A percentile compares a stretch with the other conserved stretches of the same genome.
phyloP scores from a whole-genome alignment of 2,888 invertebrate genomes.

The Brachypalpus laphriformis region DNA sequence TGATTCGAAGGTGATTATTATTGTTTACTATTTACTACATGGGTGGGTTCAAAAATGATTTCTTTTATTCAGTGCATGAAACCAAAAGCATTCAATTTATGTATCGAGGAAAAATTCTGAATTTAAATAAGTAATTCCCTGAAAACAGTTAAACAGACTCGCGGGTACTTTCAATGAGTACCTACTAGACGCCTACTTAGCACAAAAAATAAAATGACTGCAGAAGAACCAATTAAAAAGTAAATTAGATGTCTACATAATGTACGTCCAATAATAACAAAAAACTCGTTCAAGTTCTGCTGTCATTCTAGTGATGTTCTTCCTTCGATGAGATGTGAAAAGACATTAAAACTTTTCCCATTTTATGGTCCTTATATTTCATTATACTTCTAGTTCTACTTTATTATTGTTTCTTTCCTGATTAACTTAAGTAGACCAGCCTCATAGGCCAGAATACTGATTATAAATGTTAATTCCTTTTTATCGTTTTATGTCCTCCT shows the following conservation, averaged over 20 bases:
- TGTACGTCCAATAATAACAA: background rate
- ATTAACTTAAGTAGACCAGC: constrained; percentile 41
- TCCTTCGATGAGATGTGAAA: background rate
- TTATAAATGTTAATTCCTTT: constrained; percentile 41
- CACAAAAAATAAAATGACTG: too few species aligned
- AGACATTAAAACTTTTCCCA: constrained; percentile 26
- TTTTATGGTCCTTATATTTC: constrained; percentile 26
- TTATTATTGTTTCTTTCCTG: constrained; percentile 35
- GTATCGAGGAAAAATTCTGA: too few species aligned
- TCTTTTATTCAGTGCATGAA: too few species aligned
- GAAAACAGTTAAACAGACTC: too few species aligned
- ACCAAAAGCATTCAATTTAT: too few species aligned
- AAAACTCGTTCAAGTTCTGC: background rate
- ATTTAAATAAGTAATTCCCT: too few species aligned
- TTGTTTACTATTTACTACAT: too few species aligned
- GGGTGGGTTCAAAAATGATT: too few species aligned
- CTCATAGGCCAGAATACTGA: constrained; percentile 15
- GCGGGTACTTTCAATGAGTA: too few species aligned
- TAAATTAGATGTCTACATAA: background rate
- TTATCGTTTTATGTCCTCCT: constrained; percentile 42
- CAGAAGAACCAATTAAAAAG: background rate
- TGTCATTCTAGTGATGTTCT: background rate
- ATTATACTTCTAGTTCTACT: constrained; percentile 6
- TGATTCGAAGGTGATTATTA: too few species aligned
- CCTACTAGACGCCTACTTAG: too few species aligned